A percentile compares a stretch with the other conserved stretches of the same genome.
These are phyloP conservation scores for Callopanchax toddi DNA, from an alignment of 2,113 vertebrate species.

Conservation along the genomic window DNA sequence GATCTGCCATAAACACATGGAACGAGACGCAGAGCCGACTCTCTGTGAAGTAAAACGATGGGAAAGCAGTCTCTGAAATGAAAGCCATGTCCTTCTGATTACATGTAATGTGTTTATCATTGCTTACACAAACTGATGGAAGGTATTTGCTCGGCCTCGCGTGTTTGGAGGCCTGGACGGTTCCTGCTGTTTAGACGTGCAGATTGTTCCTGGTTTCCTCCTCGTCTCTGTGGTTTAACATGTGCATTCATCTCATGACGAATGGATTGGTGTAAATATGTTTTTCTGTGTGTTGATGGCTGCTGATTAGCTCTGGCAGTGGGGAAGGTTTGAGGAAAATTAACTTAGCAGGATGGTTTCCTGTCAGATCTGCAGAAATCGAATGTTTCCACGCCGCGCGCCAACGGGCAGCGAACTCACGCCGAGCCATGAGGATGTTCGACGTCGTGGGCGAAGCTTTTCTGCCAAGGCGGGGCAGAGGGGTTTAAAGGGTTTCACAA, in stretches of 20 bases:
- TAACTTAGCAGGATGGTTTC: slow-evolving; percentile 39
- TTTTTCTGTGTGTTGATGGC: slow-evolving; percentile 17
- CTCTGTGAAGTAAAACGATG: slow-evolving; percentile 53
- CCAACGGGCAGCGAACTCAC: slow-evolving; percentile 36
- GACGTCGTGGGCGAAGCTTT: slow-evolving; percentile 6
- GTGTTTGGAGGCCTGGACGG: slow-evolving; percentile 25
- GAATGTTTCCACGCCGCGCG: slow-evolving; percentile 29
- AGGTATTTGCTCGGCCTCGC: slow-evolving; percentile 48
- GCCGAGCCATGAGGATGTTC: slow-evolving; percentile 16
- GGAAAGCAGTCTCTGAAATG: slow-evolving; percentile 49
- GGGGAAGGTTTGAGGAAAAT: slow-evolving; percentile 18
- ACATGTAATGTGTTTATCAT: slow-evolving; percentile 59
- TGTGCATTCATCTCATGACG: neutral
- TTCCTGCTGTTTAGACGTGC: slow-evolving; percentile 33
- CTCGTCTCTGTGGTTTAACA: slow-evolving; percentile 8
- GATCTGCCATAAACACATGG: slow-evolving; percentile 67
- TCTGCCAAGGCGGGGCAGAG: too few species aligned
- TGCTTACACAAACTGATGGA: slow-evolving; percentile 64
- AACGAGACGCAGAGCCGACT: slow-evolving; percentile 56
- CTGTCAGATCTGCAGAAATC: slow-evolving; percentile 34
- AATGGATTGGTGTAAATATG: slow-evolving; percentile 25
- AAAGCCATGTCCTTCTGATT: slow-evolving; percentile 52
- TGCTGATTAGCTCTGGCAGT: slow-evolving; percentile 53
- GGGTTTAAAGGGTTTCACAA: too few species aligned
- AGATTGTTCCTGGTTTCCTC: slow-evolving; percentile 10